Base-by-base conservation (phyloP, 2,888 invertebrate genomes). In the Microctonus hyperodae region DNA sequence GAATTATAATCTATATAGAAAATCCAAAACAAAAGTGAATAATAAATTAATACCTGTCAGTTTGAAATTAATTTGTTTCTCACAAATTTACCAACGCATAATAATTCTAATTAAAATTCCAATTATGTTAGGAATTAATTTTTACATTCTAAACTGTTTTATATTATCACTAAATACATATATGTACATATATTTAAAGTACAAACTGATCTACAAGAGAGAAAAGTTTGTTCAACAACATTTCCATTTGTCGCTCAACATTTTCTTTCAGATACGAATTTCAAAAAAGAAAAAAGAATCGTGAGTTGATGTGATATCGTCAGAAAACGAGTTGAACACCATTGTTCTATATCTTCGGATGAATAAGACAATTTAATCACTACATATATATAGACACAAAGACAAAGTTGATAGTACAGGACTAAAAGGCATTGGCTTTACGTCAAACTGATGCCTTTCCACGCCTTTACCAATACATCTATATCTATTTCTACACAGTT, bases 341-440 rank as follows among this genome's bases (percentile, higher is more conserved):
- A 28, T 55, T 55, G 63, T 63, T 55, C 40, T 55, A 60, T 44
- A 44, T 44, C 44, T 16, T 44, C 55, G 11, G 31, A 23, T 35
- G 51, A 59, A 53, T 65, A 65, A 65, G 59, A 65, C 58, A 51
- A 65, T 64, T 64, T 48, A 6, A 37, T 44, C 5, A n/a, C n/a
- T 16, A 5, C n/a, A n/a, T 44, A 44, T 51, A 25, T 56, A 44
- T 13, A 44, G 40, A 65, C 53, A 65, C 65, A 65, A 59, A 65
- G 58, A 59, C 28, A 33, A 59, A 65, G 53, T 65, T 58, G 37
- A 31, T 65, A 22, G 23, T 31, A 50, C 56, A 58, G 37, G 48
- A 58, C 64, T 58, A 64, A 58, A 64, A 58, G 64, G 35, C 25
- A 64, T 31, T 40, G 35, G 31, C 48, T 48, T 31, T 11, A 25